phyloP scores from a whole-genome alignment of 2,797 vertebrate species.

The Ceyx erithaca region DNA sequence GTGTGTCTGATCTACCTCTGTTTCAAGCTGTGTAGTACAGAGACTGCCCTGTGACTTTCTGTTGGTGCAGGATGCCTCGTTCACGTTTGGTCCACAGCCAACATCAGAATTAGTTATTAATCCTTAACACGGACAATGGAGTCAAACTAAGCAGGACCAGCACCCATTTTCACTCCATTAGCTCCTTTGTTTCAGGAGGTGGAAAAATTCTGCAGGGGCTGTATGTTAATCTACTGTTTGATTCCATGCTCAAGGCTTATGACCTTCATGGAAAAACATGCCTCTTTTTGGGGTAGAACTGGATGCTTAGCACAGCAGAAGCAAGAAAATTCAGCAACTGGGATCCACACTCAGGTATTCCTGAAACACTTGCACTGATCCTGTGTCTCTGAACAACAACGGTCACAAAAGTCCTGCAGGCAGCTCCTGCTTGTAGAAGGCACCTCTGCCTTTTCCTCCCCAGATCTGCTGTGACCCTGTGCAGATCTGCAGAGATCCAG shows the following conservation, averaged over 20 bases:
- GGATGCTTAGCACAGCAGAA: not conserved
- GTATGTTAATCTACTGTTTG: not conserved
- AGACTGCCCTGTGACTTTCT: not conserved
- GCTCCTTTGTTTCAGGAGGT: not conserved
- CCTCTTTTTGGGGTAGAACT: not conserved
- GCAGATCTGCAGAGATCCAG: not conserved
- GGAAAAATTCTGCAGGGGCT: not conserved
- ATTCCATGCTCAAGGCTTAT: not conserved
- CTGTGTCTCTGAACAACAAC: not conserved
- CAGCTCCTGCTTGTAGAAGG: not conserved
- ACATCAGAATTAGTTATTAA: not conserved
- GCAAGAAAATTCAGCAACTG: not conserved
- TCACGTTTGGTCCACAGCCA: not conserved
- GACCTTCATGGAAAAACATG: not conserved
- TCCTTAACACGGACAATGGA: not conserved
- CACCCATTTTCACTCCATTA: not conserved
- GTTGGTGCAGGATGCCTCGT: not conserved
- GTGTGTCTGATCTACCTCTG: not conserved
- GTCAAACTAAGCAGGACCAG: not conserved
- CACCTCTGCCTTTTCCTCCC: not conserved
- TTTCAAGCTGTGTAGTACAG: not conserved
- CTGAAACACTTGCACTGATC: not conserved
- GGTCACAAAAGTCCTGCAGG: not conserved
- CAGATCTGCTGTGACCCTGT: not conserved
- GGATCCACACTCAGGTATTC: not conserved